Base-by-base conservation (phyloP, 2,113 vertebrate species). In the Dipodomys merriami region DNA sequence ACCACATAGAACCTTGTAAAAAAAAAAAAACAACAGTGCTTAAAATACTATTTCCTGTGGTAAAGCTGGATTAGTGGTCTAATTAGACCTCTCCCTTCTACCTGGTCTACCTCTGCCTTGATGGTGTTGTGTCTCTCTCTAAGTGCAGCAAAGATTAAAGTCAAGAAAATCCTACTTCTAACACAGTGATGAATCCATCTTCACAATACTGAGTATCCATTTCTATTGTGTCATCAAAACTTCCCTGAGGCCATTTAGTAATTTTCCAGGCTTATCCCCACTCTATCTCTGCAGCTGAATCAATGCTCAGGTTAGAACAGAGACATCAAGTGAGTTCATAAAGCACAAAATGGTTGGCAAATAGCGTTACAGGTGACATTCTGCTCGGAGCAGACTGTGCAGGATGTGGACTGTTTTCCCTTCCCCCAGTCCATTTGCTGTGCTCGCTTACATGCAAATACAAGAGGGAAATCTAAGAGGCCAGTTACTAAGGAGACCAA, bases 401-500 rank as follows among this genome's bases (percentile, higher is more conserved):
- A 88, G 76, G 86, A 87, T 68, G 22, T 0, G 7, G 94, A 95
- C 71, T 62, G 92, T 65, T 95, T 57, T 95, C 83, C 86, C 96
- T 88, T 96, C 86, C 86, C 85, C 91, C 30, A 2, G 86, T 95
- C 94, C 95, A 93, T 97, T 97, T 96, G 60, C 89, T 94, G 80
- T 94, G 73, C 88, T 97, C 30, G 94, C 64, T 95, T 97, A 77
- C 94, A 95, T 96, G 83, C 94, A 98, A 96, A 97, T 96, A 90
- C 95, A 96, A 96, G 53, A 91, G 95, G 97, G 96, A 97, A 97
- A 97, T 97, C 96, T 96, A 95, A 98, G 69, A 96, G 96, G 96
- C 97, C 96, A 96, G 98, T 98, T 98, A 96, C 98, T 97, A 98
- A 96, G 98, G 98, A 97, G 97, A 98, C 97, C 94, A 97, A 97